Percentiles rank a stretch among this genome's conserved stretches.
These are phyloP conservation scores for Dorcus parallelipipedus DNA, from an alignment of 2,888 invertebrate genomes.

Conservation along the genomic window DNA sequence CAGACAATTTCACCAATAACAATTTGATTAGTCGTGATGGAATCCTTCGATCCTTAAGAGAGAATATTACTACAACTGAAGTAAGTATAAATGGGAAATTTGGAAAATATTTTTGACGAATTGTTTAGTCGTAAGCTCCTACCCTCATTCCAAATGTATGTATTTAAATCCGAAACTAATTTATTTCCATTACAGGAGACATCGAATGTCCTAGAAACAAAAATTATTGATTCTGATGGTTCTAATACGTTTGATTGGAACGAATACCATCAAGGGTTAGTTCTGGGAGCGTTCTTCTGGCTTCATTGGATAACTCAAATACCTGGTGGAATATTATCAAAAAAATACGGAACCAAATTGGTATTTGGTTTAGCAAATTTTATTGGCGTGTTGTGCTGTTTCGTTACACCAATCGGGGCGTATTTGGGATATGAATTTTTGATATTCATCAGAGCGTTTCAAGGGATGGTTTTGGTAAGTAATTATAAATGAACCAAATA, in stretches of 20 bases:
- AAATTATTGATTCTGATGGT: not conserved
- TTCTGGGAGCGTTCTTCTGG: conserved; percentile 70
- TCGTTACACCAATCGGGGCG: conserved; percentile 64
- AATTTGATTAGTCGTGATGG: not conserved
- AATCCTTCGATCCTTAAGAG: no score
- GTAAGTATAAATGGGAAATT: not conserved
- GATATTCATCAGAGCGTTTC: conserved; percentile 59
- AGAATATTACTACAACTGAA: no score
- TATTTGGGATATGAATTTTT: conserved; percentile 56
- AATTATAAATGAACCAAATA: not conserved
- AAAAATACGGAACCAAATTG: conserved; percentile 67
- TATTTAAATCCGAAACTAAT: not conserved
- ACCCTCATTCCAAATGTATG: no score
- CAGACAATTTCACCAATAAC: conserved; percentile 4
- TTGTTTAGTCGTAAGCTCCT: no score
- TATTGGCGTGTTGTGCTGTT: conserved; percentile 60
- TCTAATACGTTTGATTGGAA: conserved; percentile 55
- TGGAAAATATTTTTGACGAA: not conserved
- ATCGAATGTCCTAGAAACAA: no score
- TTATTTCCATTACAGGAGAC: not conserved
- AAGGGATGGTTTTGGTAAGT: conserved; percentile 68
- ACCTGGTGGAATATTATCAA: conserved; percentile 68
- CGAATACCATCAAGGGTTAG: conserved; percentile 61
- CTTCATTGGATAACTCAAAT: conserved; percentile 69
- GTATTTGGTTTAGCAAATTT: conserved; percentile 67